Conservation (phyloP, 2,797 vertebrate genomes). For the Characodon lateralis region DNA sequence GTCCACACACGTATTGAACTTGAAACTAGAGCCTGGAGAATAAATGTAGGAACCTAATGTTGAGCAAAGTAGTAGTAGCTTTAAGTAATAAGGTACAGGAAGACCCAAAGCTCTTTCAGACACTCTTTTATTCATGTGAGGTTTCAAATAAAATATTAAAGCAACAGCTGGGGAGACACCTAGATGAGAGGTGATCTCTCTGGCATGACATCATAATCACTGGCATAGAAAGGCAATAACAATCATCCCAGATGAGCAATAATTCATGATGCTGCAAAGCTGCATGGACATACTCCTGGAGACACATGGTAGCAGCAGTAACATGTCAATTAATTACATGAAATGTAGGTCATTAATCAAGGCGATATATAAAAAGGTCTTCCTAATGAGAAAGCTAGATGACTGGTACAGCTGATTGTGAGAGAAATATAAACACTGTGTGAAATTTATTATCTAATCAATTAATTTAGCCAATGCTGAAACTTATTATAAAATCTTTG, state of each 20-base stretch:
- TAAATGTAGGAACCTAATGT: not conserved
- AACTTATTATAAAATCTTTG: not conserved
- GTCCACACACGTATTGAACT: not conserved
- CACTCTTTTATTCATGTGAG: slow-evolving; percentile 76
- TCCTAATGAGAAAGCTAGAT: not conserved
- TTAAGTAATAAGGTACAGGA: slow-evolving; percentile 77
- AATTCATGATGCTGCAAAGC: slow-evolving; percentile 17
- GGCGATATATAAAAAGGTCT: not conserved
- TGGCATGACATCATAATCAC: slow-evolving; percentile 72
- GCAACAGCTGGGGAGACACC: slow-evolving; percentile 76
- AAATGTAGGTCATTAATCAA: slow-evolving; percentile 2
- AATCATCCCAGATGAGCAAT: slow-evolving; percentile 40
- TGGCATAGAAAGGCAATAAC: slow-evolving; percentile 61
- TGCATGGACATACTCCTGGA: slow-evolving; percentile 9
- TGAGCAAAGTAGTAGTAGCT: slow-evolving; percentile 56
- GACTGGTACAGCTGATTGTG: too few species aligned
- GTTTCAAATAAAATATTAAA: slow-evolving; percentile 71
- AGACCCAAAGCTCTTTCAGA: slow-evolving; percentile 74
- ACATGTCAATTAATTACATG: slow-evolving; percentile 1
- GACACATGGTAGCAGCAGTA: slow-evolving; percentile 11
- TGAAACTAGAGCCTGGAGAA: not conserved
- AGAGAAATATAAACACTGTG: not conserved
- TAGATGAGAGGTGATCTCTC: slow-evolving; percentile 63
- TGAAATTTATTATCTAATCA: not conserved
- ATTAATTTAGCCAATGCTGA: not conserved